A percentile compares a stretch with the other conserved stretches of the same genome.
Conservation (phyloP, 2,888 invertebrate genomes). For the Digitonthophagus gazella region DNA sequence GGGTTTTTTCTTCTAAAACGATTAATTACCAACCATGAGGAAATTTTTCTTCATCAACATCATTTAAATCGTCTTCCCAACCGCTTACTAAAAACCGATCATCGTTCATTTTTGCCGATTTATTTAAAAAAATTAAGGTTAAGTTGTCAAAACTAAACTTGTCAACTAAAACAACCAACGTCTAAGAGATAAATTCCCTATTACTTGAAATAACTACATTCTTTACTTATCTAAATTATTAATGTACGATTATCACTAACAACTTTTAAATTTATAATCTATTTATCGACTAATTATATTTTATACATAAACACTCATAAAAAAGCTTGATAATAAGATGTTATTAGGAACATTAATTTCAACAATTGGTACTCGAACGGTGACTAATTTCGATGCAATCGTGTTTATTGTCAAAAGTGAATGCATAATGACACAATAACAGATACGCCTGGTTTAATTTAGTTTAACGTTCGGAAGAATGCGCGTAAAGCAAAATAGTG, state of each 20-base stretch:
- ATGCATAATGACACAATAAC: neutral
- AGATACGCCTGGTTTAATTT: neutral
- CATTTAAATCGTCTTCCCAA: conserved; percentile 73
- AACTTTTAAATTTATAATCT: too few relatives aligned
- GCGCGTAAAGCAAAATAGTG: neutral
- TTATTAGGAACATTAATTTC: neutral
- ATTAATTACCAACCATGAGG: conserved; percentile 74
- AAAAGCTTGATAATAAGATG: neutral
- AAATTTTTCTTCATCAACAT: conserved; percentile 67
- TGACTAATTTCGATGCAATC: neutral
- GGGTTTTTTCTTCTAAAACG: neutral
- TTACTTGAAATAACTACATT: too few relatives aligned
- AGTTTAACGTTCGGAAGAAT: conserved; percentile 2
- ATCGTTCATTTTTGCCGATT: conserved; percentile 13
- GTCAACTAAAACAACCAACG: too few relatives aligned
- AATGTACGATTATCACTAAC: too few relatives aligned
- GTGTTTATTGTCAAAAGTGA: conserved; percentile 1
- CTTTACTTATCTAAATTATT: too few relatives aligned
- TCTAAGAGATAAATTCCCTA: too few relatives aligned
- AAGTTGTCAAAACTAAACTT: too few relatives aligned
- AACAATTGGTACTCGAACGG: neutral
- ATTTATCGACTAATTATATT: neutral
- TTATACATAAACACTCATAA: neutral
- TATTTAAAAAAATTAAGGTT: neutral
- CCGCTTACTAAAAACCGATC: conserved; percentile 65